Percentiles rank a stretch among this genome's conserved stretches.
Conservation (phyloP, 2,113 vertebrate genomes). For the Sturnus vulgaris region DNA sequence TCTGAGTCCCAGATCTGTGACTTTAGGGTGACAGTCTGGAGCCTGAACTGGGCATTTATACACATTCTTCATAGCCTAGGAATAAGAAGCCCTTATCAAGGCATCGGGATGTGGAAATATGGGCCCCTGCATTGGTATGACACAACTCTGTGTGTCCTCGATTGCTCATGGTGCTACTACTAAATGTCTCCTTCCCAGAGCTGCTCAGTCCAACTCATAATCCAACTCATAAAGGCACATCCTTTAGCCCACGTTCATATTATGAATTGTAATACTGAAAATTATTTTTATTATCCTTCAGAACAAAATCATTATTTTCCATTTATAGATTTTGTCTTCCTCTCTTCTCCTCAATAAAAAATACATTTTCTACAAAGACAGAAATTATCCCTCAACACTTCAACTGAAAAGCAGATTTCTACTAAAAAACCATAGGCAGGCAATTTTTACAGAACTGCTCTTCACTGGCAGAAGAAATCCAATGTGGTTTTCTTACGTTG, state of each 20-base stretch:
- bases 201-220: background rate
- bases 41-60: background rate
- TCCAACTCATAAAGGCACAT: background rate
- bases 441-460: background rate
- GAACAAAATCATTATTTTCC: background rate
- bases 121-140: too few relatives aligned
- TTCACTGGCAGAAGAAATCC: background rate
- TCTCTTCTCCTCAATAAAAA: background rate
- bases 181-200: background rate
- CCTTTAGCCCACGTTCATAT: background rate
- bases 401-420: background rate
- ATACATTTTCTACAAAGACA: background rate
- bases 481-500: background rate
- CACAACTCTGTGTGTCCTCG: background rate
- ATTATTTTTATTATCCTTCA: background rate
- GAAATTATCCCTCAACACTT: background rate
- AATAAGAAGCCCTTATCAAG: background rate
- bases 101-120: background rate
- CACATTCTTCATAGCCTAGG: background rate
- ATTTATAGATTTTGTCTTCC: background rate
- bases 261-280: background rate
- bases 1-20: background rate
- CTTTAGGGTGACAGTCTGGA: background rate
- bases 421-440: background rate
- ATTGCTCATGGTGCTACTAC: background rate